Conservation (phyloP, 2,797 vertebrate genomes). For the Vespertilio murinus region DNA sequence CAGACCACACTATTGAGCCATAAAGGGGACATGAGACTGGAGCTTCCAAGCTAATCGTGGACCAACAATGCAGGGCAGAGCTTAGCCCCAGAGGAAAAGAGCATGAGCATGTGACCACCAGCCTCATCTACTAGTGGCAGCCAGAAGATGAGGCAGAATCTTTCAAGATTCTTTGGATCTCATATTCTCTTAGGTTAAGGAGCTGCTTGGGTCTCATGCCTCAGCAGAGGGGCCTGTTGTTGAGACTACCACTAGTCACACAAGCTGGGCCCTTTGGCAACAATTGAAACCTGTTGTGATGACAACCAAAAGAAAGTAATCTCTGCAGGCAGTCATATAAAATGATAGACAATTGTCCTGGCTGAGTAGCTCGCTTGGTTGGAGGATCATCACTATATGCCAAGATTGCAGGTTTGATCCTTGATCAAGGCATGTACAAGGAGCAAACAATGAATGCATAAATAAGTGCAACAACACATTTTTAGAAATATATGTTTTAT, state of each 20-base stretch:
- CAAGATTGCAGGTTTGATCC: neutral
- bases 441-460: neutral
- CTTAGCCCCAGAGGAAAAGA: neutral
- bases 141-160: neutral
- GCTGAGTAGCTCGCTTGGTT: neutral
- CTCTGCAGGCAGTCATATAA: neutral
- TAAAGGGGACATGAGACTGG: neutral
- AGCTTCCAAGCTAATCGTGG: neutral
- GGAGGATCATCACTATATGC: neutral
- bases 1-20: neutral
- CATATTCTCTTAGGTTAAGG: neutral
- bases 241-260: neutral
- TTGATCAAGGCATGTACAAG: neutral
- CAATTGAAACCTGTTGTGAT: neutral
- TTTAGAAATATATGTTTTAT: too few species aligned
- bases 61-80: neutral
- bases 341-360: neutral
- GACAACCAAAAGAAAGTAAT: neutral
- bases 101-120: fast-evolving
- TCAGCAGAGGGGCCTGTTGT: too few species aligned
- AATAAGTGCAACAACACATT: neutral
- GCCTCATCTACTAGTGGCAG: neutral
- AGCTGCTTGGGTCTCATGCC: neutral
- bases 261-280: neutral
- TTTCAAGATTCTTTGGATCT: neutral